Conservation (phyloP, 2,797 vertebrate genomes). For the Spatula clypeata region DNA sequence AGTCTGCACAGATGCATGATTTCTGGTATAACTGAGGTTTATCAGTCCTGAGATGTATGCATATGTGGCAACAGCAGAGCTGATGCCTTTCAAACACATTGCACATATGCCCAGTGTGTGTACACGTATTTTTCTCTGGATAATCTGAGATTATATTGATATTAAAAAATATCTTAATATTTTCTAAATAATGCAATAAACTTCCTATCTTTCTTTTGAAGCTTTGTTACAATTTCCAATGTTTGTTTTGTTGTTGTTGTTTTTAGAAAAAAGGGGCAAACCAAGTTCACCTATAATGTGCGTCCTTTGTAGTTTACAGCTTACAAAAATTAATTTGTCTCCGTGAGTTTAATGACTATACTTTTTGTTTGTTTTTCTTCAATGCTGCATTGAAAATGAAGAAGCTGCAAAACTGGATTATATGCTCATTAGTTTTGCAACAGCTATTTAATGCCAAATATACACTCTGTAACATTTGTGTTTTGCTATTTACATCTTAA, state of each 20-base stretch:
- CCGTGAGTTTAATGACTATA: conserved; percentile 28
- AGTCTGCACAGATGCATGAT: rapidly evolving
- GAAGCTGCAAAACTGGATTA: conserved; percentile 61
- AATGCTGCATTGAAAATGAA: background rate
- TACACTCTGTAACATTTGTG: background rate
- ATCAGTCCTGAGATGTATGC: background rate
- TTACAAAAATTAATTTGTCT: conserved; percentile 53
- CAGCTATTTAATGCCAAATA: background rate
- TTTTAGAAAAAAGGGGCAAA: background rate
- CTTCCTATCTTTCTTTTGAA: background rate
- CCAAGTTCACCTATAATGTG: background rate
- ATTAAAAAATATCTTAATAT: background rate
- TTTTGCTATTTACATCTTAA: background rate
- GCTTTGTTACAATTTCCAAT: background rate
- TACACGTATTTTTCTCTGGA: background rate
- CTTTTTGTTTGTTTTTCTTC: conserved; percentile 52
- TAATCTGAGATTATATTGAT: background rate
- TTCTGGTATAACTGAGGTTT: background rate
- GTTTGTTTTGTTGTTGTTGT: background rate
- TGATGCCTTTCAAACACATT: background rate
- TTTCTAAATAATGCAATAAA: background rate
- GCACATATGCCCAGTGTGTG: rapidly evolving
- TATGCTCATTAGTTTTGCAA: conserved; percentile 58
- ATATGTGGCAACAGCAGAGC: rapidly evolving
- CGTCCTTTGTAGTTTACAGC: conserved; percentile 1